These are phyloP conservation scores for Coregonus ussuriensis DNA, from an alignment of 2,797 vertebrate species.

Conservation along the genomic window DNA sequence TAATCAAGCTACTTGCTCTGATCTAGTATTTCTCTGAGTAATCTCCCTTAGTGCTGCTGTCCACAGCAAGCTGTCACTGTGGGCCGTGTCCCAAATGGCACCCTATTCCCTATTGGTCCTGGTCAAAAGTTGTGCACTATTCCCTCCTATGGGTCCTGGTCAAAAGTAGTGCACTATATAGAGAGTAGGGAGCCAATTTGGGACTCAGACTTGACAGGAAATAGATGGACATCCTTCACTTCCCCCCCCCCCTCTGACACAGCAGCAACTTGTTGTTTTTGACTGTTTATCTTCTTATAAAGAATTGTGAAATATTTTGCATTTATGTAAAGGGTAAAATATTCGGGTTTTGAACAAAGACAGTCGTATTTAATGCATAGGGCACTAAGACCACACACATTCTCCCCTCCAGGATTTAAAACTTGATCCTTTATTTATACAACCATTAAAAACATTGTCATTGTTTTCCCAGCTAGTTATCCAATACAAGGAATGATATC, in stretches of 20 bases:
- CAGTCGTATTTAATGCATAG: background rate
- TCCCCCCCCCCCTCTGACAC: background rate
- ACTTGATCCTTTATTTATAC: background rate
- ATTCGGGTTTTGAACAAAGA: background rate
- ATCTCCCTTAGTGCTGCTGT: slow-evolving; percentile 36
- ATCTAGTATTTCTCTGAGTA: slow-evolving; percentile 44
- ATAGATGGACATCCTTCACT: slow-evolving; percentile 57
- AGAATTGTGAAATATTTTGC: background rate
- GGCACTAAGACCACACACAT: background rate
- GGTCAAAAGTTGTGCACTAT: background rate
- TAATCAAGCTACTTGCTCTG: slow-evolving; percentile 35
- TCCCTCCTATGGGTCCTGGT: background rate
- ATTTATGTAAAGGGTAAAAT: background rate
- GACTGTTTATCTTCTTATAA: background rate
- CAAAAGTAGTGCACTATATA: background rate
- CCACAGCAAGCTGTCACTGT: slow-evolving; percentile 41
- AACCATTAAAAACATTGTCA: background rate
- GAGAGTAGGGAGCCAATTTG: background rate
- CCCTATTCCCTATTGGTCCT: background rate
- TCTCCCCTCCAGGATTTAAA: background rate
- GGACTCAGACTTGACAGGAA: slow-evolving; percentile 51
- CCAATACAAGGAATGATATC: slow-evolving; percentile 66
- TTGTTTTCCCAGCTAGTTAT: slow-evolving; percentile 17
- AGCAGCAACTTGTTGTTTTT: background rate
- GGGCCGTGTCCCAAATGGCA: slow-evolving; percentile 44